These are phyloP conservation scores for Tapirus indicus DNA, from an alignment of 2,797 vertebrate species.

Conservation along the genomic window DNA sequence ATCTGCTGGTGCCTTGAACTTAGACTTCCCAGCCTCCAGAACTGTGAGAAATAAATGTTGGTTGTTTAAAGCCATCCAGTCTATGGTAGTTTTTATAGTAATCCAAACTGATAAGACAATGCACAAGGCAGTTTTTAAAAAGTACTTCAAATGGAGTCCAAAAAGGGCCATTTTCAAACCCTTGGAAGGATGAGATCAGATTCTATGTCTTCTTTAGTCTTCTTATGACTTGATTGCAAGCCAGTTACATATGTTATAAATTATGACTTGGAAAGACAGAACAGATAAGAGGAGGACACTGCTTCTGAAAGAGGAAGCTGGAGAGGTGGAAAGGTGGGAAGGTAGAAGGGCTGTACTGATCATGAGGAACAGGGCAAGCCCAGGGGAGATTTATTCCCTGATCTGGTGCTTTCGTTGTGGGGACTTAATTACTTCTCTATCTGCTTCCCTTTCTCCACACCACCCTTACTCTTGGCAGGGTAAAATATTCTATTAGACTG, in stretches of 20 bases:
- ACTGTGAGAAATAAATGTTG: background rate
- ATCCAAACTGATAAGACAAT: background rate
- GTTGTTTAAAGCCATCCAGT: background rate
- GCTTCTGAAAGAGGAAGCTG: background rate
- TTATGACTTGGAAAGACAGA: background rate
- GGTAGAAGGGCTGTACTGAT: background rate
- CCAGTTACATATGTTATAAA: background rate
- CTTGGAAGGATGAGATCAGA: background rate
- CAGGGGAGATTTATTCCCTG: background rate
- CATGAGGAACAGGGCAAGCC: background rate
- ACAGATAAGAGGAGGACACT: background rate
- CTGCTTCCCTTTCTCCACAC: background rate
- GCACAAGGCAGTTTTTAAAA: background rate
- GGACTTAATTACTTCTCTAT: background rate
- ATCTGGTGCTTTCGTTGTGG: background rate
- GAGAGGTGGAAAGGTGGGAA: background rate
- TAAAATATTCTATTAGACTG: background rate
- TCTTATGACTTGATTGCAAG: background rate
- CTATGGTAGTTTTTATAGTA: background rate
- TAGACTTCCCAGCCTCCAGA: background rate
- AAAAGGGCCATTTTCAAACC: background rate
- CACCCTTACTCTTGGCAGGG: background rate
- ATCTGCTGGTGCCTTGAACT: background rate
- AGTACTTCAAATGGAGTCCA: background rate
- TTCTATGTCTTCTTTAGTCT: background rate